Evolutionary conservation across 1,140 invertebrate genomes (phyloP).

Genomic region (Spodoptera frugiperda): DNA sequence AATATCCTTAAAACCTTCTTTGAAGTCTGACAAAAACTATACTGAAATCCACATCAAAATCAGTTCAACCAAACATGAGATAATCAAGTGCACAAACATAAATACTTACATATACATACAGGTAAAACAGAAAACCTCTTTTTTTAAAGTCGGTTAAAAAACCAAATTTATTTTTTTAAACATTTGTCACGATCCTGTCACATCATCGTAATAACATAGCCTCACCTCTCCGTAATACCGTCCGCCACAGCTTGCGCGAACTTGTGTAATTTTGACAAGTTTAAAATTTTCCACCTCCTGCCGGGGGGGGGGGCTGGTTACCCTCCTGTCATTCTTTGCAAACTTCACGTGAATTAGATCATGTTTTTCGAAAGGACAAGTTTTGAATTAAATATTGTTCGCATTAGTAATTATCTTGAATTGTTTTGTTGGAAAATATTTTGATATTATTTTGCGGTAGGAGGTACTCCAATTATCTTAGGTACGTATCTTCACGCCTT

Average conservation of each 20-base stretch:
- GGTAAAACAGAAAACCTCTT: no score
- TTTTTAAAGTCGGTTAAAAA: no score
- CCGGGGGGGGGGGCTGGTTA: neutral
- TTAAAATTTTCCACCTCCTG: slow-evolving; percentile 26
- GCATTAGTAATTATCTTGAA: slow-evolving; percentile 9
- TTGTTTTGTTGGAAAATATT: neutral
- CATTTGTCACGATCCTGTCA: no score
- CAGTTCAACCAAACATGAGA: no score
- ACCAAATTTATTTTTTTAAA: no score
- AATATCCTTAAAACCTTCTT: no score
- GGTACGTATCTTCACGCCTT: no score
- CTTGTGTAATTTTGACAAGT: slow-evolving; percentile 50
- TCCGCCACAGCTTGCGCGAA: slow-evolving; percentile 19
- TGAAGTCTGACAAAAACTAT: no score
- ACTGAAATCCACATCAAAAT: no score
- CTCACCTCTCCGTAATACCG: slow-evolving; percentile 19
- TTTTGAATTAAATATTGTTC: slow-evolving; percentile 33
- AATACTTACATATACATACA: no score
- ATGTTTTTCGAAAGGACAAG: slow-evolving; percentile 16
- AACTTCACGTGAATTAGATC: slow-evolving; percentile 41
- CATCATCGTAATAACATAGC: neutral
- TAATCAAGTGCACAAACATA: no score
- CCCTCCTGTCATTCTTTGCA: slow-evolving; percentile 38
- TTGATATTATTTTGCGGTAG: neutral
- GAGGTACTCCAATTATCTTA: no score